These are phyloP conservation scores for Aphelenchoides fujianensis DNA, from an alignment of 1,140 invertebrate genomes.

Conservation along the genomic window DNA sequence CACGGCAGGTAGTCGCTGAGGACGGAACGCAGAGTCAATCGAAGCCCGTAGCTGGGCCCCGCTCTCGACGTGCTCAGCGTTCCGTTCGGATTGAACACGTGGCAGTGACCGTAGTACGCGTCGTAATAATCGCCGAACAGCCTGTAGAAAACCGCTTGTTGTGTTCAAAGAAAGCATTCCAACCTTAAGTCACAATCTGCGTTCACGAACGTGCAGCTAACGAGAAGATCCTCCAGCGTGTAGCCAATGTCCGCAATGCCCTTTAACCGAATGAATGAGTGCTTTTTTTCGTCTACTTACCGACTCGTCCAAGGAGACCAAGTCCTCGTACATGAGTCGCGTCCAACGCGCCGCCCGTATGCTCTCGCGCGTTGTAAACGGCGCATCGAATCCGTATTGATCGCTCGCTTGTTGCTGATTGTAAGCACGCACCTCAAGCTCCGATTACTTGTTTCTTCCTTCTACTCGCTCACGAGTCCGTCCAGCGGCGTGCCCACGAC, in stretches of 20 bases:
- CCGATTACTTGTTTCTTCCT: neutral
- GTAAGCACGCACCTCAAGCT: conserved; percentile 13
- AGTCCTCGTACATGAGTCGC: conserved; percentile 14
- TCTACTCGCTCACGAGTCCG: neutral
- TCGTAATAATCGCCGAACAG: neutral
- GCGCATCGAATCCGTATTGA: conserved; percentile 14
- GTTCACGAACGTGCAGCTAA: neutral
- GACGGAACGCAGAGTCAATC: conserved; percentile 14
- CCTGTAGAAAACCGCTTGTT: neutral
- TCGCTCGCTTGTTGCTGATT: neutral
- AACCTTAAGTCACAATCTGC: neutral
- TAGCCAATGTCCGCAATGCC: neutral
- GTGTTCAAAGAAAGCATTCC: neutral
- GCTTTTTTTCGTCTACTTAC: conserved; percentile 4
- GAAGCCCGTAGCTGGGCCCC: conserved; percentile 22
- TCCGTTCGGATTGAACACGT: neutral
- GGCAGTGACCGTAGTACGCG: conserved; percentile 17
- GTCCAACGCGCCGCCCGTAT: conserved; percentile 2
- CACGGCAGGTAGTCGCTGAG: conserved; percentile 19
- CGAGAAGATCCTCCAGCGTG: conserved; percentile 5
- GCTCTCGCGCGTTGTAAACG: conserved; percentile 5
- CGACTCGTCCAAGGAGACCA: neutral
- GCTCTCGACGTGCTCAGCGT: conserved; percentile 14
- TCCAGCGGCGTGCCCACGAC: conserved; percentile 13
- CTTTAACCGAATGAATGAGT: conserved; percentile 7